These are phyloP conservation scores for Dipodomys ordii DNA, from an alignment of 2,113 vertebrate species.

Conservation along the genomic window DNA sequence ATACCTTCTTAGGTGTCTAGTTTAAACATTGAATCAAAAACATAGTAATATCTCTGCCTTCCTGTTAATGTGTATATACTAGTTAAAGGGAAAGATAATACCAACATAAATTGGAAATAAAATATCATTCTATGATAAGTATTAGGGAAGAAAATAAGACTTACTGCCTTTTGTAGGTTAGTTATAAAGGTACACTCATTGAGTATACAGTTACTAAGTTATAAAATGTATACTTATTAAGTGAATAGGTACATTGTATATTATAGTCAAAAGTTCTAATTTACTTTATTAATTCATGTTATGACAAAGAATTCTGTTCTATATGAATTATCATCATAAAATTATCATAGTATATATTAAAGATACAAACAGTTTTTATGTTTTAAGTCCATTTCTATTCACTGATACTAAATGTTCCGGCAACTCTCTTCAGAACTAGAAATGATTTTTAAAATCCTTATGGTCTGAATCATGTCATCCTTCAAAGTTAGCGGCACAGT, in stretches of 20 bases:
- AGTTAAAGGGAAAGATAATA: neutral
- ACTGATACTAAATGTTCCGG: neutral
- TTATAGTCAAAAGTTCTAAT: neutral
- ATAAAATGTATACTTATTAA: too few species aligned
- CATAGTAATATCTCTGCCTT: neutral
- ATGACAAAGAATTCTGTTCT: neutral
- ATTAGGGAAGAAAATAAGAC: neutral
- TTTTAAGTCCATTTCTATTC: neutral
- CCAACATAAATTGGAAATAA: neutral
- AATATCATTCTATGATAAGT: conserved; percentile 14
- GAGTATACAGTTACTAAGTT: neutral
- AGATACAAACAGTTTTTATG: neutral
- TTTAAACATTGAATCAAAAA: neutral
- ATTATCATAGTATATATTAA: neutral
- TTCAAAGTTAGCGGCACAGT: neutral
- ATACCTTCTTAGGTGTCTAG: too few species aligned
- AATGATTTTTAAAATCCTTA: neutral
- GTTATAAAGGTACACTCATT: neutral
- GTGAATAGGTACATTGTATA: neutral
- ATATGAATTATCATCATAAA: conserved; percentile 12
- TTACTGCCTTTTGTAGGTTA: neutral
- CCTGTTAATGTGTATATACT: neutral
- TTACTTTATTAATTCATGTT: neutral
- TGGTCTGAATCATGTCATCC: neutral
- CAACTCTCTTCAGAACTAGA: neutral